Percentiles rank a stretch among this genome's conserved stretches.
These are phyloP conservation scores for Tokudaia muenninki DNA, from an alignment of 2,797 vertebrate species.

Conservation along the genomic window DNA sequence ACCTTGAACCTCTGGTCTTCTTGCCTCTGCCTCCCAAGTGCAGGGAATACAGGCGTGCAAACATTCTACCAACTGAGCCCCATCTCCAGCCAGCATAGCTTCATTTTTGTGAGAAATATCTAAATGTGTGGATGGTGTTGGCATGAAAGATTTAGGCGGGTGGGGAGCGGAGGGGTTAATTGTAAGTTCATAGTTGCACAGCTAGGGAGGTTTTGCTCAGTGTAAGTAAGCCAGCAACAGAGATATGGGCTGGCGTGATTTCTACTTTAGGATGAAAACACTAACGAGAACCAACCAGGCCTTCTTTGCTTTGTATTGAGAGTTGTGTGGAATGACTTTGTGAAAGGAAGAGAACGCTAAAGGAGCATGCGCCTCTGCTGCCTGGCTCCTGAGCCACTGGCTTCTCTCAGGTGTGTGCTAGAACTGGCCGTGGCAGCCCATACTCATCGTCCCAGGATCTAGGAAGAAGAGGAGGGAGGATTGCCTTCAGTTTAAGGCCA, in stretches of 20 bases:
- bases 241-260: background rate
- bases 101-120: background rate
- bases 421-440: background rate
- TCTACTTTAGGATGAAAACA: background rate
- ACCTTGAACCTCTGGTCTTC: background rate
- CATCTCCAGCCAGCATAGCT: background rate
- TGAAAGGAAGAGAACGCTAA: background rate
- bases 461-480: background rate
- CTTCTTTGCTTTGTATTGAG: rapidly evolving
- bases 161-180: background rate
- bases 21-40: background rate
- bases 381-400: too few relatives aligned
- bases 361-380: background rate
- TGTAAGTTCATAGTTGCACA: background rate
- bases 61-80: background rate
- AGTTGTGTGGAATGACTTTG: background rate
- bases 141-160: background rate
- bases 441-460: background rate
- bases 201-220: background rate
- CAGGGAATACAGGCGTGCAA: background rate
- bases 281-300: background rate
- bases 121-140: background rate
- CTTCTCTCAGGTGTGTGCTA: background rate
- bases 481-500: background rate
- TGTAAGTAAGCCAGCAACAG: background rate